phyloP scores from a whole-genome alignment of 2,113 vertebrate species.

The Nyctibius bracteatus region DNA sequence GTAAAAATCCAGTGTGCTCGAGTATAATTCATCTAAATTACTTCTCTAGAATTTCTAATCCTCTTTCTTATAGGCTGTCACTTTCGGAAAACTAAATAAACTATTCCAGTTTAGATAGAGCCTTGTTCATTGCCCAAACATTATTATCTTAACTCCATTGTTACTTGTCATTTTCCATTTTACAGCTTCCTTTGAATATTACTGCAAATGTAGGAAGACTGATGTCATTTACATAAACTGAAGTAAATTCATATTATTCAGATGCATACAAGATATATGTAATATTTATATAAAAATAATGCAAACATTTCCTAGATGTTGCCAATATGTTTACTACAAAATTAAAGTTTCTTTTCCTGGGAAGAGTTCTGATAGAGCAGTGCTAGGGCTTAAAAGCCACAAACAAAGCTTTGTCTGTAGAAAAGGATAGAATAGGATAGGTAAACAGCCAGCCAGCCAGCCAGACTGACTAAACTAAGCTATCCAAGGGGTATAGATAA shows the following conservation, averaged over 20 bases:
- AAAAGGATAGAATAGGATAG: background rate
- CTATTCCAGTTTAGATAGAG: background rate
- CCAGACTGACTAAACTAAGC: background rate
- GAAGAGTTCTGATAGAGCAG: background rate
- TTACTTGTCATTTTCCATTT: background rate
- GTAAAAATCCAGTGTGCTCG: background rate
- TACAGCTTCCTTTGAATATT: background rate
- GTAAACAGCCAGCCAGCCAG: background rate
- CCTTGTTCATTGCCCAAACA: background rate
- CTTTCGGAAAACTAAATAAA: background rate
- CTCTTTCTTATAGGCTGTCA: background rate
- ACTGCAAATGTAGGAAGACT: background rate
- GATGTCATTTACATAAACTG: background rate
- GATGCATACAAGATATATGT: background rate
- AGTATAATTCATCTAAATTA: background rate
- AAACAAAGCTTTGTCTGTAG: background rate
- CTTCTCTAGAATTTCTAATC: background rate
- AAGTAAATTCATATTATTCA: constrained; percentile 5
- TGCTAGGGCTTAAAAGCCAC: background rate
- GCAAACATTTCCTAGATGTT: background rate
- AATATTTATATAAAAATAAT: constrained; percentile 6
- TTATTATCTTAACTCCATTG: background rate
- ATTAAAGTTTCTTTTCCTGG: background rate
- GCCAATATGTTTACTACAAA: background rate
- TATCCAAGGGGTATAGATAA: background rate